phyloP scores from a whole-genome alignment of 2,797 vertebrate species.

The Podargus strigoides region DNA sequence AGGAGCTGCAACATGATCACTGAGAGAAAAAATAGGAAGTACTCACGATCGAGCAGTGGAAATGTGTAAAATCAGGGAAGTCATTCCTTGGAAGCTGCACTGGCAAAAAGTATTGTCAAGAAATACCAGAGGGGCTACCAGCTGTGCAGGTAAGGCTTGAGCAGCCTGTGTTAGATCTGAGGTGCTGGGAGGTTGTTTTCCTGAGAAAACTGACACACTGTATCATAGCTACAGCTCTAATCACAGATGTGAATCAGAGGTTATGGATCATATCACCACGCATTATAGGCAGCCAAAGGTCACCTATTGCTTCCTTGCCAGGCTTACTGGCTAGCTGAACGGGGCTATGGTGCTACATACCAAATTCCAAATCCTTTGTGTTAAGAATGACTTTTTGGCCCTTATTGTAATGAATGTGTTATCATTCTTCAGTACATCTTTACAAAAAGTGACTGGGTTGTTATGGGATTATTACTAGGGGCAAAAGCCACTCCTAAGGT shows the following conservation, averaged over 20 bases:
- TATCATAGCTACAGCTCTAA: constrained; percentile 9
- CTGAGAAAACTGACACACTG: neutral
- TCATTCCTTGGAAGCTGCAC: neutral
- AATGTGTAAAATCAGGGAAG: neutral
- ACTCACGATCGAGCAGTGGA: neutral
- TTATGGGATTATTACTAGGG: neutral
- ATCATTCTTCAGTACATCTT: constrained; percentile 7
- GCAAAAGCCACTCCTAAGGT: neutral
- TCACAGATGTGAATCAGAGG: neutral
- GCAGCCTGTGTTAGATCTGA: neutral
- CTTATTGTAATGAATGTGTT: constrained; percentile 20
- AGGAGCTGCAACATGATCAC: neutral
- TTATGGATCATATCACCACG: neutral
- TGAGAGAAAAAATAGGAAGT: rapidly evolving
- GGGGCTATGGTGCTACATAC: neutral
- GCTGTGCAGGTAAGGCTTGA: neutral
- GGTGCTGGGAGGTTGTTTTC: neutral
- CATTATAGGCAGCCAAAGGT: neutral
- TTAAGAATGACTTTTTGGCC: neutral
- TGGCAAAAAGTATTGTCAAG: neutral
- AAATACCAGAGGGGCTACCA: neutral
- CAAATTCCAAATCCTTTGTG: constrained; percentile 4
- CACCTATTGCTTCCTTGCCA: neutral
- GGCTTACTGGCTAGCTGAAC: neutral
- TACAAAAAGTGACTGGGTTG: neutral